Evolutionary conservation across 37 sponge, comb jelly and placozoan species (phyloP).

Genomic region (Mnemiopsis leidyi): DNA sequence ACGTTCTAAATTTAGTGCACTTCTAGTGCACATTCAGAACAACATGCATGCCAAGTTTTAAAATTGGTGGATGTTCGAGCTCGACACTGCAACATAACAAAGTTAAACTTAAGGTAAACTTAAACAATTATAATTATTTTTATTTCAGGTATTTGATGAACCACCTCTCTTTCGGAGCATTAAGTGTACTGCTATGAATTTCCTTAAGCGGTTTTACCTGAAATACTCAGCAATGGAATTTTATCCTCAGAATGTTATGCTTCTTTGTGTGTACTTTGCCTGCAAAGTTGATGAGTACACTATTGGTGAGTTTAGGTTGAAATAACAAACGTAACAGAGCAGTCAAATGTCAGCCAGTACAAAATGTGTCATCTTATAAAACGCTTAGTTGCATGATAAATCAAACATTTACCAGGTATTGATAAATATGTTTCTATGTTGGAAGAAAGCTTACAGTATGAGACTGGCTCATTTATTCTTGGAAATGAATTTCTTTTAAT

Average conservation of each 20-base stretch:
- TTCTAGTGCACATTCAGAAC: too few species aligned
- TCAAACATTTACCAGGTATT: not conserved
- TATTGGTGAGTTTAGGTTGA: not conserved
- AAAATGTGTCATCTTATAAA: too few species aligned
- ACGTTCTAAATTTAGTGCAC: too few species aligned
- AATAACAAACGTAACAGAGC: too few species aligned
- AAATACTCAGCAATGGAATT: not conserved
- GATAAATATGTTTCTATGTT: constrained; percentile 14
- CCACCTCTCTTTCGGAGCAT: constrained; percentile 5
- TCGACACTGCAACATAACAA: too few species aligned
- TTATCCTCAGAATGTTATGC: constrained; percentile 16
- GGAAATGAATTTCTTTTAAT: constrained; percentile 30
- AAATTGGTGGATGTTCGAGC: too few species aligned
- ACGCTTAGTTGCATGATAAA: too few species aligned
- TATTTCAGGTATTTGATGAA: constrained; percentile 2
- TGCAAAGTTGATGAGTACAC: constrained; percentile 20
- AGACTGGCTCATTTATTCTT: not conserved
- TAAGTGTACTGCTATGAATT: not conserved
- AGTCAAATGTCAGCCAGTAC: too few species aligned
- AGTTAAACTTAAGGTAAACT: too few species aligned
- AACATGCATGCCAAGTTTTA: too few species aligned
- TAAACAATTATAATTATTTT: too few species aligned
- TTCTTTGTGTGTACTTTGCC: constrained; percentile 8
- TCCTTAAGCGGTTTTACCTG: constrained; percentile 2
- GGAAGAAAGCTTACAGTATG: not conserved